Percentiles rank a stretch among this genome's conserved stretches.
These are phyloP conservation scores for Drosophila prostipennis DNA, from an alignment of 2,888 invertebrate species.

Conservation along the genomic window DNA sequence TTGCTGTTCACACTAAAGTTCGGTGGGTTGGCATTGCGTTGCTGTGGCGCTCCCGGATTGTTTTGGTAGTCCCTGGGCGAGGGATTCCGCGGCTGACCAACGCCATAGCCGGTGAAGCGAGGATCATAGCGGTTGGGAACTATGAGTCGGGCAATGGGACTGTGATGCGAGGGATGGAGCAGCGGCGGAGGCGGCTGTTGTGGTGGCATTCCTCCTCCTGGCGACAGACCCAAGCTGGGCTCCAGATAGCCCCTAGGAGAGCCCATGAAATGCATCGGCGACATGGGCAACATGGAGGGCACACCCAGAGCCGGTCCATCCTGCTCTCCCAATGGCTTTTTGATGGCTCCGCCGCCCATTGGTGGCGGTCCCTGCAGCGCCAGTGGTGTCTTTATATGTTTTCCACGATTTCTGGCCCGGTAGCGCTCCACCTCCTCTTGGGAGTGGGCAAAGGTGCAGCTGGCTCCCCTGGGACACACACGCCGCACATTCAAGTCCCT, in stretches of 20 bases:
- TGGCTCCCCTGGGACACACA: slow-evolving; percentile 93
- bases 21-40: slow-evolving; percentile 76
- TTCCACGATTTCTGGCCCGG: slow-evolving; percentile 87
- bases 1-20: slow-evolving; percentile 59
- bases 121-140: slow-evolving; percentile 59
- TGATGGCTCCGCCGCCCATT: slow-evolving; percentile 44
- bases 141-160: slow-evolving; percentile 57
- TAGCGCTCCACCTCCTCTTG: slow-evolving; percentile 95
- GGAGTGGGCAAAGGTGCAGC: slow-evolving; percentile 96
- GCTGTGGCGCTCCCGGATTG: slow-evolving; percentile 45
- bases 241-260: slow-evolving; percentile 55
- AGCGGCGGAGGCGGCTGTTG: slow-evolving; percentile 52
- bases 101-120: slow-evolving; percentile 55
- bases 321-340: slow-evolving; percentile 27
- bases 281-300: slow-evolving; percentile 58
- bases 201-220: slow-evolving; percentile 49
- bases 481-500: slow-evolving; percentile 92
- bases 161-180: slow-evolving; percentile 55
- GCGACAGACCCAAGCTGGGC: slow-evolving; percentile 46
- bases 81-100: slow-evolving; percentile 44
- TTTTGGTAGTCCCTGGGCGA: slow-evolving; percentile 46
- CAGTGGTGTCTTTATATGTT: slow-evolving; percentile 83
- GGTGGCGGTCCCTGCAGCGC: slow-evolving; percentile 64
- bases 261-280: slow-evolving; percentile 68
- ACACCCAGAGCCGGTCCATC: slow-evolving; percentile 18